phyloP scores from a whole-genome alignment of 2,797 vertebrate genomes.

The Megalops cyprinoides region DNA sequence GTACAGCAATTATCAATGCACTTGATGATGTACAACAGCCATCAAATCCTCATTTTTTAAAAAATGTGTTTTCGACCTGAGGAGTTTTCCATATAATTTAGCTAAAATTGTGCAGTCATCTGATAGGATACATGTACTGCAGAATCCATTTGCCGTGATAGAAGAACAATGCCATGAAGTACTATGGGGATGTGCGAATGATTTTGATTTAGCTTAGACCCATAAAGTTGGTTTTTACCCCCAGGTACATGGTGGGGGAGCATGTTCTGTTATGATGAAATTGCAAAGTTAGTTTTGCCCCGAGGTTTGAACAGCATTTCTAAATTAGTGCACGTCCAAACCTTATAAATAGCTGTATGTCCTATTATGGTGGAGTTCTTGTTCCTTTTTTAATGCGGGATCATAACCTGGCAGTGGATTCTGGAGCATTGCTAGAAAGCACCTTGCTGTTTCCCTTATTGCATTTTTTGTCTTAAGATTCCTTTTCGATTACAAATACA shows the following conservation, averaged over 20 bases:
- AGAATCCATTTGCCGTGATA: neutral
- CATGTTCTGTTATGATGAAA: neutral
- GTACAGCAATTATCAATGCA: neutral
- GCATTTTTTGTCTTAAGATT: conserved; percentile 20
- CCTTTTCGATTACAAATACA: conserved; percentile 21
- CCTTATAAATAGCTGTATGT: conserved; percentile 24
- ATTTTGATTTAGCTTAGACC: neutral
- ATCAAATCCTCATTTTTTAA: neutral
- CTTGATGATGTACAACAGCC: neutral
- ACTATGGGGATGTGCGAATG: neutral
- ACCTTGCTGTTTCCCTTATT: conserved; percentile 25
- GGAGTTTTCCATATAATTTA: conserved; percentile 8
- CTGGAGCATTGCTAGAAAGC: conserved; percentile 31
- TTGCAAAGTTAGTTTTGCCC: neutral
- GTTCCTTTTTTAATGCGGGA: conserved; percentile 16
- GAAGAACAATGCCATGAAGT: neutral
- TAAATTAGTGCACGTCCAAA: neutral
- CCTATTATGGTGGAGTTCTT: conserved; percentile 30
- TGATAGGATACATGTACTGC: neutral
- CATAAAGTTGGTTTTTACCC: neutral
- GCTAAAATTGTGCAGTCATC: conserved; percentile 1
- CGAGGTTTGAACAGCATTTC: neutral
- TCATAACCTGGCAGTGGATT: conserved; percentile 38
- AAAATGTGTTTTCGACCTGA: neutral
- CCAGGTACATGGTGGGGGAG: too few species aligned